Base-by-base conservation (phyloP, 2,888 invertebrate species). In the Crioceris asparagi region DNA sequence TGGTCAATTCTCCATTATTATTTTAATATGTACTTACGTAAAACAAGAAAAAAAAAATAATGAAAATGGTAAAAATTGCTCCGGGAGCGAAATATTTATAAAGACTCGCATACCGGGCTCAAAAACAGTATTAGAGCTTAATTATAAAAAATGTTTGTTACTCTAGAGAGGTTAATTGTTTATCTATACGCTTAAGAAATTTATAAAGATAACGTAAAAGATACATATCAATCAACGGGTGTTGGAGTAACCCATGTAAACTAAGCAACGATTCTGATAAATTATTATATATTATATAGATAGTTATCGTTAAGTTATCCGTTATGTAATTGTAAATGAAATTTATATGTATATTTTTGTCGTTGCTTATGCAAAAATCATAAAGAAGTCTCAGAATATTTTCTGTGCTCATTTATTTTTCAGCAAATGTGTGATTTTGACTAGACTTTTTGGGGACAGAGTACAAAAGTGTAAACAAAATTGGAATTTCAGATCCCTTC, bases 51-150 rank as follows among this genome's bases (percentile, higher is more conserved):
- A 46, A 46, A 45, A 46, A 45, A 4, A 19, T 32, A 46, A n/a
- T n/a, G n/a, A n/a, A 49, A 41, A 48, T 42, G 18, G 27, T 19
- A 35, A 44, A 50, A 49, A 50, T 40, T 38, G 38, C 32, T 26
- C 30, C 25, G 29, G n/a, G n/a, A n/a, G 27, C 41, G 55, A 49
- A 52, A 52, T 47, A 56, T 56, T 56, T 57, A 52, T 57, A 53
- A 56, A 54, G 53, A 55, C 33, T 45, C 48, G 42, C n/a, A n/a
- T n/a, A 34, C 32, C 36, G 36, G 36, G 35, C 32, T 43, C 39
- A 49, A 53, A 53, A 53, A 49, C 49, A 52, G 49, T 51, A 50
- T 53, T 55, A 39, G 32, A n/a, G n/a, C n/a, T n/a, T n/a, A n/a
- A n/a, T n/a, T n/a, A n/a, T n/a, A n/a, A n/a, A n/a, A n/a, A n/a